A percentile compares a stretch with the other conserved stretches of the same genome.
These are phyloP conservation scores for Pseudolaguvia tuberculata DNA, from an alignment of 2,113 vertebrate species.

Conservation along the genomic window DNA sequence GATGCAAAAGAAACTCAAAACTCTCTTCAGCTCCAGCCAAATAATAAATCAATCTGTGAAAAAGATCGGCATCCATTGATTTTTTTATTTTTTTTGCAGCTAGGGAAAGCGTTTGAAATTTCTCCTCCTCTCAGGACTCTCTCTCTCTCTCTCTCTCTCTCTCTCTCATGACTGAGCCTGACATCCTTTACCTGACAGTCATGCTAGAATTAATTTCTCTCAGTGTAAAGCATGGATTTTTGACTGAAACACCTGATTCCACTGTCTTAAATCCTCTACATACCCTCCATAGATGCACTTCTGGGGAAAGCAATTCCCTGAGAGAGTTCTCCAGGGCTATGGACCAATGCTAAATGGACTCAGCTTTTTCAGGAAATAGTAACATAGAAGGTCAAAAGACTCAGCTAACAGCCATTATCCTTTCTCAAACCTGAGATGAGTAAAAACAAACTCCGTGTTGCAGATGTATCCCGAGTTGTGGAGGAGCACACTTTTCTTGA, in stretches of 20 bases:
- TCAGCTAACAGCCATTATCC: constrained; percentile 26
- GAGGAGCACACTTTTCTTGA: not conserved
- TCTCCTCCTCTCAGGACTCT: constrained; percentile 18
- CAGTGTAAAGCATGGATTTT: constrained; percentile 5
- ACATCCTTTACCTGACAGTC: constrained; percentile 13
- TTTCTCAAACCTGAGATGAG: not conserved
- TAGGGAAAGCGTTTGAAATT: constrained; percentile 20
- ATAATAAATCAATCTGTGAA: constrained; percentile 12
- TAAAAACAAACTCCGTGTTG: not conserved
- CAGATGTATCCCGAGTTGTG: not conserved
- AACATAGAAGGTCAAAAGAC: constrained; percentile 4
- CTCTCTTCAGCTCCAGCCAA: not conserved
- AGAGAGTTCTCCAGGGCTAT: constrained; percentile 20
- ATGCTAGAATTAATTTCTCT: not conserved
- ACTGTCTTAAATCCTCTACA: not conserved
- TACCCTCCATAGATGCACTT: constrained; percentile 24
- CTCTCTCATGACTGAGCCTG: constrained; percentile 15
- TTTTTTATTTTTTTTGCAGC: constrained; percentile 9
- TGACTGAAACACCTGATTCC: not conserved
- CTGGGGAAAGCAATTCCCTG: constrained; percentile 12
- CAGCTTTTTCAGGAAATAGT: constrained; percentile 1
- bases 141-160: too few species aligned
- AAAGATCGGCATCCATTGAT: not conserved
- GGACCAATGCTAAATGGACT: constrained; percentile 32
- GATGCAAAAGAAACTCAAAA: constrained; percentile 8